Percentiles rank a stretch among this genome's conserved stretches.
These are phyloP conservation scores for Julus scandinavius DNA, from an alignment of 2,888 invertebrate species.

Conservation along the genomic window DNA sequence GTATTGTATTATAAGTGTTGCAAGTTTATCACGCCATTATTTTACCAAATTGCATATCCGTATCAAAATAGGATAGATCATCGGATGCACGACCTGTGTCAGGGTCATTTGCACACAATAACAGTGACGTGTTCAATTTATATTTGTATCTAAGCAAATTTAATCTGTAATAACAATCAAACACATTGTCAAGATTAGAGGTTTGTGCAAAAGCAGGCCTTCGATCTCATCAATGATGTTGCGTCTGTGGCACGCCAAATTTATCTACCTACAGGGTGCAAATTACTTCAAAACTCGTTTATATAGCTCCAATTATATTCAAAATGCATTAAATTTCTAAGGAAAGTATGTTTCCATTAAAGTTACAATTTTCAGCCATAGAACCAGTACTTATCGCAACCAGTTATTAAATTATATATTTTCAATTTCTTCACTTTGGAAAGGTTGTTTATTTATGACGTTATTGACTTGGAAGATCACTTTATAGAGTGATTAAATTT, in stretches of 20 bases:
- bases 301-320: no score
- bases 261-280: not conserved
- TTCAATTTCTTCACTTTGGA: no score
- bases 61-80: not conserved
- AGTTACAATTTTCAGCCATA: no score
- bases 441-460: no score
- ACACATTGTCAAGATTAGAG: conserved; percentile 1
- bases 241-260: not conserved
- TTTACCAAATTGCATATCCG: not conserved
- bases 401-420: no score
- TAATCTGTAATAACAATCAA: conserved; percentile 16
- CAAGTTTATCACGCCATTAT: not conserved
- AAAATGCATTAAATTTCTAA: no score
- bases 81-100: conserved; percentile 24
- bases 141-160: conserved; percentile 1
- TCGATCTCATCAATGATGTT: not conserved
- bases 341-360: no score
- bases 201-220: not conserved
- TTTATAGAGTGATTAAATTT: no score
- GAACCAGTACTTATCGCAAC: no score
- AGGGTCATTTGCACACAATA: conserved; percentile 42
- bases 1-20: not conserved
- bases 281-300: not conserved
- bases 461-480: no score
- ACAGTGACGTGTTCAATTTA: conserved; percentile 1